Evolutionary conservation across 2,797 vertebrate species (phyloP).

Genomic region (Antennarius maculatus): DNA sequence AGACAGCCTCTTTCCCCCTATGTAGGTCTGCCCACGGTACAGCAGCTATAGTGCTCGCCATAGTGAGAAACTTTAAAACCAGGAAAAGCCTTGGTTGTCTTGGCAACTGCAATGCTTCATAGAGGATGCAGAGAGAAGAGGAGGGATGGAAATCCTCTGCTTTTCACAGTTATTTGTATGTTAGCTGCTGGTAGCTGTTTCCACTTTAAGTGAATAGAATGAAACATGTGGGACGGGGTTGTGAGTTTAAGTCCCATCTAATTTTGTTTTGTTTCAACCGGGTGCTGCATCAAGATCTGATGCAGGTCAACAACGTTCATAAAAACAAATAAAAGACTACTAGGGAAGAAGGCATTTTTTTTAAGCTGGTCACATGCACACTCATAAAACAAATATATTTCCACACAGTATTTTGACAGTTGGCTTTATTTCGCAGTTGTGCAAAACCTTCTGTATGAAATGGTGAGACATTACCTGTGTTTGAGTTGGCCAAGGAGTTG

Average conservation of each 20-base stretch:
- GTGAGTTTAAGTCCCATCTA: neutral
- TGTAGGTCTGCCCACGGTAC: slow-evolving; percentile 20
- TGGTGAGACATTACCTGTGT: neutral
- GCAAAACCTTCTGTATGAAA: neutral
- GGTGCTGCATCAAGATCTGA: neutral
- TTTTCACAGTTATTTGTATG: neutral
- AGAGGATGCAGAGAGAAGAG: slow-evolving; percentile 19
- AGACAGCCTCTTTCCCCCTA: neutral
- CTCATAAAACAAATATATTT: neutral
- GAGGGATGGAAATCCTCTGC: slow-evolving; percentile 28
- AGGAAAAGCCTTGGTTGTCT: slow-evolving; percentile 76
- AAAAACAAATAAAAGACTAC: neutral
- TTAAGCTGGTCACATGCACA: neutral
- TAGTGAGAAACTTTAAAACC: slow-evolving; percentile 62
- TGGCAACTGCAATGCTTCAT: slow-evolving; percentile 74
- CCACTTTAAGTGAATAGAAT: too few species aligned
- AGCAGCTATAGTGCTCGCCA: slow-evolving; percentile 49
- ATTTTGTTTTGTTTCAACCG: neutral
- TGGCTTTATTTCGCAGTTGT: neutral
- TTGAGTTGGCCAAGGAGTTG: too few species aligned
- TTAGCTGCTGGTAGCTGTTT: too few species aligned
- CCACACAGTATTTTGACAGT: too few species aligned
- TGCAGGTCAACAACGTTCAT: neutral
- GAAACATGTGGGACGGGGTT: neutral
- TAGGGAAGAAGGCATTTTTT: neutral